These are phyloP conservation scores for Lacanobia oleracea DNA, from an alignment of 2,888 invertebrate genomes.

Conservation along the genomic window DNA sequence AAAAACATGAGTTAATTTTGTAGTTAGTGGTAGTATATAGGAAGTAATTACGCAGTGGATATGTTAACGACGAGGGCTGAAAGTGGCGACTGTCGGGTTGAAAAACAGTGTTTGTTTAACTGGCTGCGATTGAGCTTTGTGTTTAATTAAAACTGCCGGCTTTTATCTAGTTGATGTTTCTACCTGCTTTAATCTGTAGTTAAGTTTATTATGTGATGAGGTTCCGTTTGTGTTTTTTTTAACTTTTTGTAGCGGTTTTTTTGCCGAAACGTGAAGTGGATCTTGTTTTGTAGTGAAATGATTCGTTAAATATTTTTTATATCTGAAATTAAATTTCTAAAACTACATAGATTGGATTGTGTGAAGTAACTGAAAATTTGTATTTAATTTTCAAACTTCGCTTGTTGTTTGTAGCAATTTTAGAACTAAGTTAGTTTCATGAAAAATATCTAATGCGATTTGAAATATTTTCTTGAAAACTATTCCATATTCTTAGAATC, in stretches of 20 bases:
- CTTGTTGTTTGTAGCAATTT: background rate
- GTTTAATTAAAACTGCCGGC: conserved; percentile 51
- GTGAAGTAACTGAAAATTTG: background rate
- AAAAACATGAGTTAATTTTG: conserved; percentile 65
- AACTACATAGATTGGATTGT: background rate
- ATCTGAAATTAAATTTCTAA: background rate
- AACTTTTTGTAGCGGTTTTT: background rate
- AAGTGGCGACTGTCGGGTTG: conserved; percentile 47
- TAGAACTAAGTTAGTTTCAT: background rate
- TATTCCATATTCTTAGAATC: background rate
- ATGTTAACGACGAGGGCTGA: conserved; percentile 68
- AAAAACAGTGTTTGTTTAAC: conserved; percentile 52
- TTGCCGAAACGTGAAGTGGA: background rate
- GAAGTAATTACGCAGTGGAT: conserved; percentile 71
- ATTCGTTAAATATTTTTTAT: background rate
- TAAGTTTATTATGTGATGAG: conserved; percentile 40
- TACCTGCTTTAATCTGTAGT: conserved; percentile 36
- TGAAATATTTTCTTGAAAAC: conserved; percentile 5
- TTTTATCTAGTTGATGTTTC: conserved; percentile 39
- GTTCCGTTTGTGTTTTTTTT: conserved; percentile 27
- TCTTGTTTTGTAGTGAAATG: background rate
- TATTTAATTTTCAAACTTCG: background rate
- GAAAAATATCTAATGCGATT: background rate
- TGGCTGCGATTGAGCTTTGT: conserved; percentile 43
- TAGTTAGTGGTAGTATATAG: conserved; percentile 56